These are phyloP conservation scores for Blastomussa wellsi DNA, from an alignment of 92 coral and sea anemone species.

Conservation along the genomic window DNA sequence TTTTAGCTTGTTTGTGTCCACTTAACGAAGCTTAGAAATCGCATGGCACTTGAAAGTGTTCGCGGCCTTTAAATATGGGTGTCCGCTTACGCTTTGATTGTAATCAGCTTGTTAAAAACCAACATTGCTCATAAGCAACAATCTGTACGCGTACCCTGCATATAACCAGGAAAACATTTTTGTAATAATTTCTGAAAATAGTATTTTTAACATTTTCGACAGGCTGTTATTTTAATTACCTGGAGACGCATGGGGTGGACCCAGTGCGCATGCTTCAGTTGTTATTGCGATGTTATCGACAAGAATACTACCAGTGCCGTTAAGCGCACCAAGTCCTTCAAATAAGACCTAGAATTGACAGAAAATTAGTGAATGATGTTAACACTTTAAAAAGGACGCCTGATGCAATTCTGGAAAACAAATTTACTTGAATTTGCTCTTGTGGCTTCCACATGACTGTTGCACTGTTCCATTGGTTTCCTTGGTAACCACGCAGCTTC, in stretches of 20 bases:
- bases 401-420: background rate
- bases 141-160: no score
- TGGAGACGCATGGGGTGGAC: conserved; percentile 48
- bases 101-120: no score
- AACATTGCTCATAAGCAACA: no score
- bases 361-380: background rate
- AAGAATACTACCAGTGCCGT: conserved; percentile 37
- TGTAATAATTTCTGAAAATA: no score
- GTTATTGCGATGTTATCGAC: conserved; percentile 46
- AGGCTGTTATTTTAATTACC: conserved; percentile 22
- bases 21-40: no score
- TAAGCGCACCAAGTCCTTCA: conserved; percentile 26
- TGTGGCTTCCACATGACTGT: conserved; percentile 42
- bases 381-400: background rate
- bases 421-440: conserved; percentile 27
- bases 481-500: conserved; percentile 71
- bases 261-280: conserved; percentile 41
- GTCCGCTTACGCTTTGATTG: no score
- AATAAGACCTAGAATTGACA: conserved; percentile 32
- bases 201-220: no score
- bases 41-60: no score
- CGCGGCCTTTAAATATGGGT: no score
- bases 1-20: no score
- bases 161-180: no score
- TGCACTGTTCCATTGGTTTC: conserved; percentile 55